Percentiles rank a stretch among this genome's conserved stretches.
These are phyloP conservation scores for Ctena decussata DNA, from an alignment of 2,888 invertebrate species.

Conservation along the genomic window DNA sequence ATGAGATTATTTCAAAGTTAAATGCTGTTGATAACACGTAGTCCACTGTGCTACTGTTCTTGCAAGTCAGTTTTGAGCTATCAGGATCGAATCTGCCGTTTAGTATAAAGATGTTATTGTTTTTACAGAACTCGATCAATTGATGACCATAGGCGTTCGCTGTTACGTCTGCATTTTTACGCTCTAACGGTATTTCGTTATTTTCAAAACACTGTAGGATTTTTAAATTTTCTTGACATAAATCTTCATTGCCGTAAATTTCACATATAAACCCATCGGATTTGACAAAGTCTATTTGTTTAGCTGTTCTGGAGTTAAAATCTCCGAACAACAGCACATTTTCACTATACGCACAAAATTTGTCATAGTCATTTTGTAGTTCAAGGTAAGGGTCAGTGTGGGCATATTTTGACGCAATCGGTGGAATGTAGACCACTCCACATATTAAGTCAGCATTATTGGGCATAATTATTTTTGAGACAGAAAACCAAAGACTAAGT, in stretches of 20 bases:
- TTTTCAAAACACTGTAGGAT: not conserved
- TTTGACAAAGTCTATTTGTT: too few species aligned
- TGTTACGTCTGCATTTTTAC: not conserved
- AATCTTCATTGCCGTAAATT: not conserved
- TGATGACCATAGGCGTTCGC: slow-evolving; percentile 5
- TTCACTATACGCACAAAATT: not conserved
- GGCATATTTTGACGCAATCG: slow-evolving; percentile 4
- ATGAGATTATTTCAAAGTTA: not conserved
- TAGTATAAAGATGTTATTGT: too few species aligned
- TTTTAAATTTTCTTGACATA: not conserved
- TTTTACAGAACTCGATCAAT: too few species aligned
- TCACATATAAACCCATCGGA: not conserved
- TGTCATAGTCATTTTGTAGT: not conserved
- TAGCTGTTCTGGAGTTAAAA: too few species aligned
- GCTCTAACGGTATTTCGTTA: not conserved
- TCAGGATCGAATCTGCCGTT: too few species aligned
- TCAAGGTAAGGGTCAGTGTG: slow-evolving; percentile 1
- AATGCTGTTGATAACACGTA: not conserved
- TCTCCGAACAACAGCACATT: not conserved
- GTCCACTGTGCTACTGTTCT: not conserved
- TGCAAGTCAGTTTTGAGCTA: not conserved
- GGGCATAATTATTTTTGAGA: not conserved
- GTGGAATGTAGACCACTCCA: slow-evolving; percentile 13
- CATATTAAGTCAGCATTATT: not conserved
- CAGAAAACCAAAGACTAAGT: not conserved